Conservation (phyloP, 1,140 invertebrate species). For the Himalopsyche phryganea region DNA sequence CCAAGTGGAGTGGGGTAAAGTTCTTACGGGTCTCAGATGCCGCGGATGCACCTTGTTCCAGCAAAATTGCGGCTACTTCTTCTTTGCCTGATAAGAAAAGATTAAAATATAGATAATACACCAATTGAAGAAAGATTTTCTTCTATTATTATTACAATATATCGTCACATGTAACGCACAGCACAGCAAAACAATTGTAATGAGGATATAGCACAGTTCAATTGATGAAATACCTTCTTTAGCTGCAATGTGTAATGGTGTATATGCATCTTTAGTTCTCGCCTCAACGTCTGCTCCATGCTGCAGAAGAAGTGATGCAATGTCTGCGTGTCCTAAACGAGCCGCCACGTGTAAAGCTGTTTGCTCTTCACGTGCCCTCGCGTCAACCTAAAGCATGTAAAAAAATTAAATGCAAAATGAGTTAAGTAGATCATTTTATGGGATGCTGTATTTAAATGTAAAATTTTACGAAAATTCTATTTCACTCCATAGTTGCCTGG, state of each 20-base stretch:
- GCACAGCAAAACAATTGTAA: too few relatives aligned
- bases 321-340: conserved; percentile 88
- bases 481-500: too few relatives aligned
- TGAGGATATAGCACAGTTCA: too few relatives aligned
- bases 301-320: conserved; percentile 85
- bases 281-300: conserved; percentile 85
- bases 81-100: conserved; percentile 48
- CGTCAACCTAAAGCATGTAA: conserved; percentile 72
- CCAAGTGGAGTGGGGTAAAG: conserved; percentile 95
- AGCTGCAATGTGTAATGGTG: conserved; percentile 94
- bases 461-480: too few relatives aligned
- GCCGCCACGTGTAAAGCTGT: conserved; percentile 92
- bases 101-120: too few relatives aligned
- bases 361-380: conserved; percentile 87
- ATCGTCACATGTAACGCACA: too few relatives aligned
- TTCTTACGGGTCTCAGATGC: conserved; percentile 92
- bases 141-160: background rate
- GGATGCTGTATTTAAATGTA: background rate
- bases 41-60: conserved; percentile 92
- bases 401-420: background rate
- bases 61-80: conserved; percentile 79
- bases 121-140: background rate
- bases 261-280: conserved; percentile 91
- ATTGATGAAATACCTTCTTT: too few relatives aligned
- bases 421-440: background rate